Evolutionary conservation across 2,797 vertebrate genomes (phyloP).

Genomic region (Cynopterus sphinx): DNA sequence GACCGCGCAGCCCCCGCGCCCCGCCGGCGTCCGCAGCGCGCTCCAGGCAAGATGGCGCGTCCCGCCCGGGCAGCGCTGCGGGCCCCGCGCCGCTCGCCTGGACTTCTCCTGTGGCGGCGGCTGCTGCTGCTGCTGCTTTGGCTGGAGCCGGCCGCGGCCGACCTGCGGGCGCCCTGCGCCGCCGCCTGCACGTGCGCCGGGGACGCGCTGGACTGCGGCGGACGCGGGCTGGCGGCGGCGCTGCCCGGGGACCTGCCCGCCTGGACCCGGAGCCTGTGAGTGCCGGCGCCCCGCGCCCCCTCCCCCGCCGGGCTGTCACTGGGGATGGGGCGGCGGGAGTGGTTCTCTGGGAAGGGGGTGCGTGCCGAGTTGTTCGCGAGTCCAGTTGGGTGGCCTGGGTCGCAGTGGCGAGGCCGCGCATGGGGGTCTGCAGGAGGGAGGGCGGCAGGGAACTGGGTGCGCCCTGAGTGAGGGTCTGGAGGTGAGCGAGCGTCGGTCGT

Average conservation of each 20-base stretch:
- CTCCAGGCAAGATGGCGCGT: conserved; percentile 86
- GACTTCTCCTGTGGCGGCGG: not conserved
- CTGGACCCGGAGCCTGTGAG: conserved; percentile 85
- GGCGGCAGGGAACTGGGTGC: not conserved
- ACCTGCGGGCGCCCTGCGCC: conserved; percentile 70
- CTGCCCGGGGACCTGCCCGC: conserved; percentile 90
- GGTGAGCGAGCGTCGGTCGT: not conserved
- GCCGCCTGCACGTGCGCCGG: conserved; percentile 90
- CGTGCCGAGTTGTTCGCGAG: not conserved
- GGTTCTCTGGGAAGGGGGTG: not conserved
- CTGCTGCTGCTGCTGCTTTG: conserved; percentile 57
- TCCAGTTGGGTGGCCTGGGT: not conserved
- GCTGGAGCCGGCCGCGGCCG: not conserved
- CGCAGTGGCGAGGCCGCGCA: not conserved
- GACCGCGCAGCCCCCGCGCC: conserved; percentile 24
- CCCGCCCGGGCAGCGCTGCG: conserved; percentile 72
- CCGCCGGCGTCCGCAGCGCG: conserved; percentile 62
- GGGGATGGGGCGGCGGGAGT: conserved; percentile 29
- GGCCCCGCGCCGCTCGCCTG: conserved; percentile 28
- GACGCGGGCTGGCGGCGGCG: conserved; percentile 86
- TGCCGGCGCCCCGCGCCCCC: not conserved
- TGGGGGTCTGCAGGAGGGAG: not conserved
- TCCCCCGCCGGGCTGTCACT: conserved; percentile 59
- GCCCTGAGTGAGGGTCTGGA: not conserved
- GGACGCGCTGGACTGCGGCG: conserved; percentile 91